Evolutionary conservation across 2,888 invertebrate genomes (phyloP), one percentile per base, ranked within the genome.

Genomic region (Acrobeloides nanus): DNA sequence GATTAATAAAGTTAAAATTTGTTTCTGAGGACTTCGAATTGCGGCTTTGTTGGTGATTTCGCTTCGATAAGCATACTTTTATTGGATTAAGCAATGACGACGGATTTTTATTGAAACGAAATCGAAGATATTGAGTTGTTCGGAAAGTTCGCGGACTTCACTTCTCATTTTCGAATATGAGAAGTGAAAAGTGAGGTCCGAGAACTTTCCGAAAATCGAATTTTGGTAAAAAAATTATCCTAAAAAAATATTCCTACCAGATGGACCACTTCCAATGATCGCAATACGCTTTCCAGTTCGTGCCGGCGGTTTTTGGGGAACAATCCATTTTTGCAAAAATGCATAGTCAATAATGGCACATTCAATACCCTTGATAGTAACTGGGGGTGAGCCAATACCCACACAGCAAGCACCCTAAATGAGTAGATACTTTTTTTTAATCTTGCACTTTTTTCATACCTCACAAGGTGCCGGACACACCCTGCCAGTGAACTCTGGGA

Each of bases 341-440:
- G 90, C 97, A 78, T 90, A 84, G 79, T 97, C 97, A 64, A 97
- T 93, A 75, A 97, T 97, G 46, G 93, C 84, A 76, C 93, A 93
- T 79, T 97, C 97, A 66, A 97, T 95, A 75, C 92, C 92, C 79
- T 97, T 97, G 75, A 97, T 97, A 53, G 95, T 95, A 21, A 97
- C 97, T 10, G 95, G 82, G 3, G 92, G 90, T 68, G 89, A 87
- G 18, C 88, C 89, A 74, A 97, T 97, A 17, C 83, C 92, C 57
- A 95, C 78, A 48, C 93, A 93, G 76, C 97, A 97, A 3, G 95
- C 89, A 39, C 89, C 95, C 76, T 78, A 53, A 21, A 61, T 54
- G 27, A 3, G 25, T 20, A 35, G 4, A 12, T 18, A 37, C 17
- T 21, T 12, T 29, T 8, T 18, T 34, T 21, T 18, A 34, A 7